phyloP scores from a whole-genome alignment of 1,140 invertebrate species.

The Camponotus vicinus region DNA sequence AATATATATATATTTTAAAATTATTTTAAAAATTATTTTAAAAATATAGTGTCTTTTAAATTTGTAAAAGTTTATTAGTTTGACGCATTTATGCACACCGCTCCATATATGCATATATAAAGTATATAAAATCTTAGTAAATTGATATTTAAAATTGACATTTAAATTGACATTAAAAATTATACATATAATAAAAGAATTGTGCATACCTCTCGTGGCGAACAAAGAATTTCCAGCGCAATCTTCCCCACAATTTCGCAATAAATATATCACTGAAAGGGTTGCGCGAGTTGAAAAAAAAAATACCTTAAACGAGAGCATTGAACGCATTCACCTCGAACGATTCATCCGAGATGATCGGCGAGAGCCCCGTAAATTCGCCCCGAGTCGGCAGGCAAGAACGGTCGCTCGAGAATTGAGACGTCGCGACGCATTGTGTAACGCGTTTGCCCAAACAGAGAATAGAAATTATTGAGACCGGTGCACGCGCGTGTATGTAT shows the following conservation, averaged over 20 bases:
- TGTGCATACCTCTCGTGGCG: not conserved
- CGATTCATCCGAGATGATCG: conserved; percentile 48
- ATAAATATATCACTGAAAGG: conserved; percentile 40
- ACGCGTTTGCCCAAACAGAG: conserved; percentile 71
- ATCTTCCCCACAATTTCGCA: not conserved
- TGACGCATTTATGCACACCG: too few species aligned
- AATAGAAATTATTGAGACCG: conserved; percentile 76
- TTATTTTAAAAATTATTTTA: not conserved
- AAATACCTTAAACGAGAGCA: conserved; percentile 37
- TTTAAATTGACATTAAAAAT: not conserved
- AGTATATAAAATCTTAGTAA: not conserved
- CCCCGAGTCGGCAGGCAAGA: conserved; percentile 10
- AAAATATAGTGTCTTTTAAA: not conserved
- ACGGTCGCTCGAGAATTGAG: conserved; percentile 73
- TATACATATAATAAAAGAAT: not conserved
- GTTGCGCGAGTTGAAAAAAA: conserved; percentile 23
- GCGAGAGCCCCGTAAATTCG: conserved; percentile 46
- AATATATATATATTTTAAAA: not conserved
- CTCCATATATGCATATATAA: too few species aligned
- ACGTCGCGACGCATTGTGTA: conserved; percentile 68
- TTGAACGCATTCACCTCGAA: conserved; percentile 27
- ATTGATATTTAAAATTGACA: conserved; percentile 5
- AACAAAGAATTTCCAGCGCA: conserved; percentile 12
- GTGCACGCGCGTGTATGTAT: too few species aligned
- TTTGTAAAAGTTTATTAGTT: not conserved